These are phyloP conservation scores for Drosophila mimica DNA, from an alignment of 2,888 invertebrate genomes.

Conservation along the genomic window DNA sequence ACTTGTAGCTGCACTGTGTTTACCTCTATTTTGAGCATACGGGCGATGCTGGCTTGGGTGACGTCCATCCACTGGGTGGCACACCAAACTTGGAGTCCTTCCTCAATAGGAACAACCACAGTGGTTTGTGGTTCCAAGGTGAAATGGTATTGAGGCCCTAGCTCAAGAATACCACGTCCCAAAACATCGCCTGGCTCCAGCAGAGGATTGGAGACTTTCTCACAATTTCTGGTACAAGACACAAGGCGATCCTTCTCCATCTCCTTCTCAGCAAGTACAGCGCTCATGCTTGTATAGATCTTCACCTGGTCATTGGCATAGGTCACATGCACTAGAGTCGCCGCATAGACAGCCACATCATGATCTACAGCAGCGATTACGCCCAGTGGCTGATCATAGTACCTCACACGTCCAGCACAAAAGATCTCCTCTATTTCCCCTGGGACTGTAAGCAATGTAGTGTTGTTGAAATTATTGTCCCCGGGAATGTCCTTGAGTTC, in stretches of 20 bases:
- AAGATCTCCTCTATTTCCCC: conserved; percentile 83
- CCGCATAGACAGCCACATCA: conserved; percentile 85
- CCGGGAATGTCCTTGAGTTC: conserved; percentile 89
- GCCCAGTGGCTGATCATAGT: conserved; percentile 91
- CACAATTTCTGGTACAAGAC: conserved; percentile 28
- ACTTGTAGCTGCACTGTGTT: conserved; percentile 90
- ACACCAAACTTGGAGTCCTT: conserved; percentile 89
- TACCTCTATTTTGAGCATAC: conserved; percentile 84
- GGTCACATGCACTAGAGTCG: conserved; percentile 86
- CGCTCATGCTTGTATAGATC: conserved; percentile 80
- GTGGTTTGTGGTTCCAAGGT: conserved; percentile 91
- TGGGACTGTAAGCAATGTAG: conserved; percentile 83
- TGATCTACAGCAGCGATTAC: conserved; percentile 89
- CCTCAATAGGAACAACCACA: conserved; percentile 89
- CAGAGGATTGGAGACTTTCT: not conserved
- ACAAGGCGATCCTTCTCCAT: conserved; percentile 62
- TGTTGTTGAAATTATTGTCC: conserved; percentile 84
- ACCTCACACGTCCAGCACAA: conserved; percentile 82
- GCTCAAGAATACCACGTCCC: conserved; percentile 86
- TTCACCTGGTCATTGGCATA: conserved; percentile 83
- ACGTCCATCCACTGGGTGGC: conserved; percentile 89
- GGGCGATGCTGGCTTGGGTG: conserved; percentile 87
- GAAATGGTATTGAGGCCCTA: conserved; percentile 90
- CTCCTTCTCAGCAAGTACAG: conserved; percentile 84
- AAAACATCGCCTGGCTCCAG: conserved; percentile 55